These are phyloP conservation scores for Cryptomyrus ogoouensis DNA, from an alignment of 2,113 vertebrate genomes.

Conservation along the genomic window DNA sequence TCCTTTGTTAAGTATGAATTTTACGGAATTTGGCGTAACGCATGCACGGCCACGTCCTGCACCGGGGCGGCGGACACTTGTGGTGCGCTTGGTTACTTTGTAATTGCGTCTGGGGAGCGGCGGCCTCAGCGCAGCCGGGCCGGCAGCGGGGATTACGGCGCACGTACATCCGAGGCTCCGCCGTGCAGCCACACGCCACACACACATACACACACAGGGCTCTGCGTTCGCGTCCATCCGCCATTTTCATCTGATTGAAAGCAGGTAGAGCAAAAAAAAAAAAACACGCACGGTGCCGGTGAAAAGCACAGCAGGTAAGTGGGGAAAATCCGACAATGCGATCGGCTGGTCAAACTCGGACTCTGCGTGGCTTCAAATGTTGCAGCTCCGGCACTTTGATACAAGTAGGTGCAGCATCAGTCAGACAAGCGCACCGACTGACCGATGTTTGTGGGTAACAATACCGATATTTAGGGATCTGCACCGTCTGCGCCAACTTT, in stretches of 20 bases:
- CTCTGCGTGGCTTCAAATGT: slow-evolving; percentile 8
- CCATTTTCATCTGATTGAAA: slow-evolving; percentile 63
- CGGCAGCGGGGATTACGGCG: slow-evolving; percentile 26
- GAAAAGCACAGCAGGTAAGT: slow-evolving; percentile 56
- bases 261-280: slow-evolving; percentile 49
- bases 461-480: slow-evolving; percentile 1
- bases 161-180: slow-evolving; percentile 37
- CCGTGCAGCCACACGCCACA: slow-evolving; percentile 32
- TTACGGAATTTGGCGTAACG: not conserved
- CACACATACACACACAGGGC: slow-evolving; percentile 38
- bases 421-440: slow-evolving; percentile 24
- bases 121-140: not conserved
- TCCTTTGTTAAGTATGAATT: slow-evolving; percentile 14
- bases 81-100: not conserved
- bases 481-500: slow-evolving; percentile 17
- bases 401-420: slow-evolving; percentile 32
- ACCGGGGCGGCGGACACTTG: not conserved
- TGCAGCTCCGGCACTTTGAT: slow-evolving; percentile 34
- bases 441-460: slow-evolving; percentile 15
- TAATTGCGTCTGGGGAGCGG: not conserved
- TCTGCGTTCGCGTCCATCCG: slow-evolving; percentile 52
- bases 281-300: slow-evolving; percentile 34
- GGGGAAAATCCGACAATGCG: slow-evolving; percentile 25
- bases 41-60: not conserved
- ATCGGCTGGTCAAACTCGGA: slow-evolving; percentile 26